These are phyloP conservation scores for Deroplatys truncata DNA, from an alignment of 2,888 invertebrate genomes.

Conservation along the genomic window DNA sequence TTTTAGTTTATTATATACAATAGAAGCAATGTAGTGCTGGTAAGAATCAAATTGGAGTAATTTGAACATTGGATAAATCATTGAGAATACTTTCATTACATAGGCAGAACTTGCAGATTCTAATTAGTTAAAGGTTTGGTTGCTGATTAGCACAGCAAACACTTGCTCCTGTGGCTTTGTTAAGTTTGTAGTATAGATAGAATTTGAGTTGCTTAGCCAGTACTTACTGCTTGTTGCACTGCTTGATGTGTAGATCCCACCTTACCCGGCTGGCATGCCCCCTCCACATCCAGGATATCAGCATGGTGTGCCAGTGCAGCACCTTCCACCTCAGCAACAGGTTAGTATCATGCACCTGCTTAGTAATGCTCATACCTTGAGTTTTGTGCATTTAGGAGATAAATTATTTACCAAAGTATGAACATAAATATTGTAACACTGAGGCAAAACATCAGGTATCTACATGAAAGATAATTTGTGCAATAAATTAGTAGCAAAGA, in stretches of 20 bases:
- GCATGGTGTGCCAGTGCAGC: constrained; percentile 18
- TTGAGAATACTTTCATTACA: too few species aligned
- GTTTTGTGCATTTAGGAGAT: background rate
- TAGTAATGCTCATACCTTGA: background rate
- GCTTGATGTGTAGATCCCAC: constrained; percentile 34
- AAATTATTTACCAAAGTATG: too few species aligned
- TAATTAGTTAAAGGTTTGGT: too few species aligned
- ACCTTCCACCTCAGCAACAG: constrained; percentile 21
- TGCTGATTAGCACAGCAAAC: too few species aligned
- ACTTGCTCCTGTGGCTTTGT: background rate
- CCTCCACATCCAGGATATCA: constrained; percentile 27
- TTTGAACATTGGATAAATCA: background rate
- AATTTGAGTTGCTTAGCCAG: background rate
- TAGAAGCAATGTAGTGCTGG: too few species aligned
- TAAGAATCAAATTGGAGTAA: too few species aligned
- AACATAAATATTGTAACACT: too few species aligned
- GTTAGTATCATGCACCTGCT: constrained; percentile 16
- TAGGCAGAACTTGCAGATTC: too few species aligned
- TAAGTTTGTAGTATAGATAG: background rate
- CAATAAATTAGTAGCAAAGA: too few species aligned
- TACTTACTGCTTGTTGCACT: background rate
- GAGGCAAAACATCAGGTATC: too few species aligned
- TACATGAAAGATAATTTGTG: too few species aligned
- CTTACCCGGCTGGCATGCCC: constrained; percentile 31
- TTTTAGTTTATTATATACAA: background rate